Percentiles rank a stretch among this genome's conserved stretches.
Evolutionary conservation across 2,888 invertebrate genomes (phyloP).

Genomic region (Eudasyphora cyanicolor): DNA sequence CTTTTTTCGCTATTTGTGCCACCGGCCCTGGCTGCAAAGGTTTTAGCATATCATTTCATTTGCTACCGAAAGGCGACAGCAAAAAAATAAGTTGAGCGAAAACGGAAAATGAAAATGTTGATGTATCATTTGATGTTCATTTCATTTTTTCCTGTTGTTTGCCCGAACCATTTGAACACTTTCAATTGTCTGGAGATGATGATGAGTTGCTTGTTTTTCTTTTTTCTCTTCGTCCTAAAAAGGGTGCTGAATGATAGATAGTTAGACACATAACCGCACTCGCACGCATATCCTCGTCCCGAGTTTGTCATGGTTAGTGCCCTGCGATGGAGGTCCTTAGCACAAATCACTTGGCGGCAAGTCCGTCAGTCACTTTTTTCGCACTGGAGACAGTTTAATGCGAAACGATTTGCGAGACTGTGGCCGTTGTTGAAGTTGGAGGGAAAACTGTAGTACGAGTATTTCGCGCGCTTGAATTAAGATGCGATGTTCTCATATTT

Average conservation of each 20-base stretch:
- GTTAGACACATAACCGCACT: constrained; percentile 15
- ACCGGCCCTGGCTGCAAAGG: constrained; percentile 8
- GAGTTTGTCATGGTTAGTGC: constrained; percentile 30
- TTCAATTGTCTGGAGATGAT: constrained; percentile 64
- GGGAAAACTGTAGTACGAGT: not conserved
- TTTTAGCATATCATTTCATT: constrained; percentile 59
- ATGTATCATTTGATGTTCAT: constrained; percentile 59
- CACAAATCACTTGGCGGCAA: constrained; percentile 38
- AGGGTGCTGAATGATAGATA: constrained; percentile 43
- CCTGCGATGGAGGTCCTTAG: constrained; percentile 21
- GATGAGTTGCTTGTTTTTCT: constrained; percentile 44
- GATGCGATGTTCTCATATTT: not conserved
- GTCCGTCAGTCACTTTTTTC: constrained; percentile 22
- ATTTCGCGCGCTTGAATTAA: constrained; percentile 11
- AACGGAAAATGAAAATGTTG: constrained; percentile 49
- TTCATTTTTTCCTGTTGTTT: constrained; percentile 39
- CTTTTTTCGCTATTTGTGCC: constrained; percentile 51
- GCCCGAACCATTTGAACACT: constrained; percentile 58
- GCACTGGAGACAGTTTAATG: constrained; percentile 15
- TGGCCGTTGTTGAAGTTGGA: not conserved
- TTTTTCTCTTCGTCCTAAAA: not conserved
- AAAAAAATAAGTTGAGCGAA: not conserved
- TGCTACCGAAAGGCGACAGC: constrained; percentile 30
- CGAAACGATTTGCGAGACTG: constrained; percentile 12
- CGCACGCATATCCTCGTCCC: not conserved